phyloP scores from a whole-genome alignment of 64 coral and sea anemone species.

The Pachyseris speciosa region DNA sequence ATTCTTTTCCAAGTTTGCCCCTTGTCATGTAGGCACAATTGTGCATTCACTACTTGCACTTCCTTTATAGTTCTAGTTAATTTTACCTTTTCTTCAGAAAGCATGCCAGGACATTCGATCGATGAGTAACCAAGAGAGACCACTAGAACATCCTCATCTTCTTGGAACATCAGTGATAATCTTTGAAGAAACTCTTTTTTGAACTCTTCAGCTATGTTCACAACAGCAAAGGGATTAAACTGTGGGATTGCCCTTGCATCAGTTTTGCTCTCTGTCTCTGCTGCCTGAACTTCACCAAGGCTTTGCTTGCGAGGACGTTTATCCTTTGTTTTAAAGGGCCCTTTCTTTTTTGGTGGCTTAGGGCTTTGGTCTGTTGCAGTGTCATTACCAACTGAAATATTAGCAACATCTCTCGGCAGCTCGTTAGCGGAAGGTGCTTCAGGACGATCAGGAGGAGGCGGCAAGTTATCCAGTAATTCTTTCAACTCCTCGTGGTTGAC shows the following conservation, averaged over 20 bases:
- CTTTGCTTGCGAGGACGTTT: neutral
- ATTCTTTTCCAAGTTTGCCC: no score
- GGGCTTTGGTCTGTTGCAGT: conserved; percentile 14
- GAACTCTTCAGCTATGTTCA: conserved; percentile 30
- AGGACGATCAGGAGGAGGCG: neutral
- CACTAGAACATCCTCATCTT: conserved; percentile 66
- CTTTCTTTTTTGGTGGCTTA: conserved; percentile 10
- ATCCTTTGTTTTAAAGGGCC: neutral
- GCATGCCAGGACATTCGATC: conserved; percentile 79
- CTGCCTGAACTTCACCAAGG: neutral
- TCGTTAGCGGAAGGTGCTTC: neutral
- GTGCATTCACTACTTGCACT: no score
- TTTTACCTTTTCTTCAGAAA: conserved; percentile 76
- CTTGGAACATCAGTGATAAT: conserved; percentile 33
- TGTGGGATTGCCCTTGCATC: neutral
- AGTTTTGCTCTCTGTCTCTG: neutral
- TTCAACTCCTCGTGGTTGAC: conserved; percentile 3
- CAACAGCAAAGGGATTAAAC: conserved; percentile 21
- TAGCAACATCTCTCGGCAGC: neutral
- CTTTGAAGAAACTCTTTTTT: conserved; percentile 49
- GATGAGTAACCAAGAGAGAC: conserved; percentile 65
- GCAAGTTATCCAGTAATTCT: conserved; percentile 2
- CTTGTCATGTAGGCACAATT: no score
- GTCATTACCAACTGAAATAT: neutral
- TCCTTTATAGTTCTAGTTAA: no score